phyloP scores from a whole-genome alignment of 2,888 invertebrate species.

The Heteropelma amictum region DNA sequence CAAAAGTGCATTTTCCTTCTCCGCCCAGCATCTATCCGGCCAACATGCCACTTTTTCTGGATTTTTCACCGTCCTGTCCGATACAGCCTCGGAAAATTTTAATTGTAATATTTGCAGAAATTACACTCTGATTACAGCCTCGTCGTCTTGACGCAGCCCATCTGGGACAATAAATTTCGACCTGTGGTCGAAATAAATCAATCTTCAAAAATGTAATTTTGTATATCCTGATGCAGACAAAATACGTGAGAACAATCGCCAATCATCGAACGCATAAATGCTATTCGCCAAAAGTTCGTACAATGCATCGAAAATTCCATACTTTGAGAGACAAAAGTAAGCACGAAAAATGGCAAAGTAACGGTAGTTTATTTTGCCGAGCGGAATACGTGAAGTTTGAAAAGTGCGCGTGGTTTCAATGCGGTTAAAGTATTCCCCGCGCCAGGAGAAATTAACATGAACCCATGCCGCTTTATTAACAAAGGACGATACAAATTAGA shows the following conservation, averaged over 20 bases:
- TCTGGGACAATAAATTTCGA: too few species aligned
- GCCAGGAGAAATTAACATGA: constrained; percentile 73
- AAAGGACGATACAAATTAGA: constrained; percentile 78
- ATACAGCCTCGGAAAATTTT: too few species aligned
- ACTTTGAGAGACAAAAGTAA: constrained; percentile 33
- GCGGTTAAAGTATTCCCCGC: constrained; percentile 43
- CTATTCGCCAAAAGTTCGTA: neutral
- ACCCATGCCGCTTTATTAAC: constrained; percentile 72
- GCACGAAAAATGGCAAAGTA: constrained; percentile 39
- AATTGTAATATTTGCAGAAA: too few species aligned
- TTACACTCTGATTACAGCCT: too few species aligned
- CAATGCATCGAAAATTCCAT: neutral
- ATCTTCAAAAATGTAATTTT: neutral
- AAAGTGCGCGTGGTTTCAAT: neutral
- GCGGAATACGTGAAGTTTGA: neutral
- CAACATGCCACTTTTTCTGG: too few species aligned
- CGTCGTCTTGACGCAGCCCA: too few species aligned
- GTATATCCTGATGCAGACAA: too few species aligned
- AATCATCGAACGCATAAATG: neutral
- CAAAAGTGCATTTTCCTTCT: neutral
- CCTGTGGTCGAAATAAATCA: neutral
- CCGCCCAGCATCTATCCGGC: neutral
- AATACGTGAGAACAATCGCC: neutral
- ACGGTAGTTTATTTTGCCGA: constrained; percentile 74
- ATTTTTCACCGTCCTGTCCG: too few species aligned